phyloP scores from a whole-genome alignment of 2,888 invertebrate species.

The Trachelus troglodyta region DNA sequence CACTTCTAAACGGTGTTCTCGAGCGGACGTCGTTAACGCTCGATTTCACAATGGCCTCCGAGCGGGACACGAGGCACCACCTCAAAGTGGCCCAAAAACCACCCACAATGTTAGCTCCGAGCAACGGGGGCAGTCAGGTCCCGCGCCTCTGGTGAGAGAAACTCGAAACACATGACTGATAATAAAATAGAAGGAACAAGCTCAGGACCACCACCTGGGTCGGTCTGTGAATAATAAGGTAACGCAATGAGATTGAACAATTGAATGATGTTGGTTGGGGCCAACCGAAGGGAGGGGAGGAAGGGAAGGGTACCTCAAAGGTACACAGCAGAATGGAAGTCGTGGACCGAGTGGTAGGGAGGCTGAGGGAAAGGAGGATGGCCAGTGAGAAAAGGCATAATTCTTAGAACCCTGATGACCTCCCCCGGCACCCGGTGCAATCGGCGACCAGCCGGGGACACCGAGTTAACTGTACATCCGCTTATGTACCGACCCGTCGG shows the following conservation, averaged over 20 bases:
- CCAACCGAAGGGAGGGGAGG: conserved; percentile 17
- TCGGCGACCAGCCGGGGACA: conserved; percentile 42
- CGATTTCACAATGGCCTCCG: background rate
- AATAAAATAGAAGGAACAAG: background rate
- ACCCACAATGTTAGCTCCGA: background rate
- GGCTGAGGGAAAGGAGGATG: conserved; percentile 9
- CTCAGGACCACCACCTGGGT: background rate
- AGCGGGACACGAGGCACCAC: background rate
- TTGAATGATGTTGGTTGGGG: background rate
- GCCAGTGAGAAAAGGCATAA: conserved; percentile 32
- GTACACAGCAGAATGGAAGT: background rate
- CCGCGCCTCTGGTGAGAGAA: background rate
- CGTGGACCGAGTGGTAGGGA: conserved; percentile 3
- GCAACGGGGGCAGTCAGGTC: background rate
- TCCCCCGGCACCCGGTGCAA: conserved; percentile 45
- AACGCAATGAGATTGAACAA: background rate
- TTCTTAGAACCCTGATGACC: conserved; percentile 55
- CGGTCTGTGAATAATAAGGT: background rate
- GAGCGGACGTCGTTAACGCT: background rate
- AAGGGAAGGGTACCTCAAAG: background rate
- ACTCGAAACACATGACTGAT: background rate
- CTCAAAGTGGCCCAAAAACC: background rate
- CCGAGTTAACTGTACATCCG: conserved; percentile 60
- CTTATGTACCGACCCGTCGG: conserved; percentile 46
- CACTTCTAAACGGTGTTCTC: conserved; percentile 4